Base-by-base conservation (phyloP, 92 coral and sea anemone genomes). In the Metridium senile region DNA sequence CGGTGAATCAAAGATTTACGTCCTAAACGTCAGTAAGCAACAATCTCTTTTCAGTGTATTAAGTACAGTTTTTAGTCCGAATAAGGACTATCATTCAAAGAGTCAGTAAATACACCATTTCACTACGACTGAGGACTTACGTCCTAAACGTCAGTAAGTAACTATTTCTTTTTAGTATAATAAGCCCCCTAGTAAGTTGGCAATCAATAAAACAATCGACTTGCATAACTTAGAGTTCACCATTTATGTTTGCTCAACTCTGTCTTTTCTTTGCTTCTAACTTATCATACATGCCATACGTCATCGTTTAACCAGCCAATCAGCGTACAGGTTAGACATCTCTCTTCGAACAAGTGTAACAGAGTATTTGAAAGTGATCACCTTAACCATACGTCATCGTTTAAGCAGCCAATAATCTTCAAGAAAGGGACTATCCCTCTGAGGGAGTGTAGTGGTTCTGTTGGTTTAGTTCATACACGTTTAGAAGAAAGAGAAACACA, bases 321-420 rank as follows among this genome's bases (percentile, higher is more conserved):
- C 21, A 54, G 29, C 66, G 33, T 8, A 7, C 32, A 54, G 61
- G 26, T 9, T 54, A 54, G n/a, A n/a, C n/a, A n/a, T n/a, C n/a
- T 8, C 17, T 8, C 17, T 17, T n/a, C 10, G 10, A 54, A 17
- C 26, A 17, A 54, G 61, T 54, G 61, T 17, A 54, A n/a, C 26
- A 17, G 9, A n/a, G 8, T 54, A 54, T 4, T 2, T 54, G 22
- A 2, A 2, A 22, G 32, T 43, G 68, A 54, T 69, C 62, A 51
- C n/a, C 49, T 26, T 49, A 52, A 66, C 53, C 75, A 67, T n/a
- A 46, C 29, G 11, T 9, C 39, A 66, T 78, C 68, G 82, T 66
- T 68, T 31, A 35, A 28, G 56, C 68, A 34, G 51, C 82, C 82
- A 78, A 78, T 78, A 74, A 78, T 29, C 45, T 25, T 49, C 45